Evolutionary conservation across 2,113 vertebrate genomes (phyloP).

Genomic region (Python bivittatus): DNA sequence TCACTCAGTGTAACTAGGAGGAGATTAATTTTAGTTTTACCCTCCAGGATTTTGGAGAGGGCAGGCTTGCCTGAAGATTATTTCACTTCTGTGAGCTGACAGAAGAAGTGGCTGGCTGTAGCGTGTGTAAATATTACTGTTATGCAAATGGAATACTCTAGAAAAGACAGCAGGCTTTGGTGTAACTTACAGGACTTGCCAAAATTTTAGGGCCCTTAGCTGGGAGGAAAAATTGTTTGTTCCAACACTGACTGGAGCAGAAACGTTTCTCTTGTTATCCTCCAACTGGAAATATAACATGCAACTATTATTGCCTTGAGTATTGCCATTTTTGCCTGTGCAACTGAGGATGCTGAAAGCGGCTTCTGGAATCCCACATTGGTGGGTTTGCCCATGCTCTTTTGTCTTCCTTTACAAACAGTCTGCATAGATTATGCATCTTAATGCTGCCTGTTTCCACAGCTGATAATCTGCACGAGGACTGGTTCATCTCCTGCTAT

Average conservation of each 20-base stretch:
- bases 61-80: not conserved
- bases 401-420: constrained; percentile 13
- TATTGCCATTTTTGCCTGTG: not conserved
- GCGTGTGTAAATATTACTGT: not conserved
- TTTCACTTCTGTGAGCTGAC: not conserved
- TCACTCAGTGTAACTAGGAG: not conserved
- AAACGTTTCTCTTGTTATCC: not conserved
- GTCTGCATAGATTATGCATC: constrained; percentile 11
- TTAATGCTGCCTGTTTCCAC: constrained; percentile 33
- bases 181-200: not conserved
- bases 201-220: not conserved
- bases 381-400: not conserved
- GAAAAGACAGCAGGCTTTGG: not conserved
- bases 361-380: not conserved
- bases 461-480: not conserved
- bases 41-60: not conserved
- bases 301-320: not conserved
- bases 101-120: not conserved
- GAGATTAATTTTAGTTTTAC: not conserved
- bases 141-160: not conserved
- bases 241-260: not conserved
- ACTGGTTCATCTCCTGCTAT: constrained; percentile 28
- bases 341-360: not conserved
- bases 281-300: not conserved
- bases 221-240: not conserved